These are phyloP conservation scores for Prosapia bicincta DNA, from an alignment of 2,888 invertebrate species.

Conservation along the genomic window DNA sequence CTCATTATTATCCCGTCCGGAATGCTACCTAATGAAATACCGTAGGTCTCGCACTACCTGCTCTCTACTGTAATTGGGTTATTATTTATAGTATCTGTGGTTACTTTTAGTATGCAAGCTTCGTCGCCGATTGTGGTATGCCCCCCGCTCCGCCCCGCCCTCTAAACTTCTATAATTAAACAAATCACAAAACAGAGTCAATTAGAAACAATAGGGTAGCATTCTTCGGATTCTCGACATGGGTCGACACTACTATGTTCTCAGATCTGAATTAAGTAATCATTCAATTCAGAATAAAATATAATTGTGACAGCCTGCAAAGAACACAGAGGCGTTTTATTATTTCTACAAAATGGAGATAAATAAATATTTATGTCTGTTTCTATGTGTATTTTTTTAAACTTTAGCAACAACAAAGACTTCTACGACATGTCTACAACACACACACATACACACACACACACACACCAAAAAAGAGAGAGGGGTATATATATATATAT, in stretches of 20 bases:
- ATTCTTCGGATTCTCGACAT: not conserved
- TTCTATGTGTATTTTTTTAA: too few relatives aligned
- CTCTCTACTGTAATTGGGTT: not conserved
- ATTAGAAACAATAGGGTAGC: not conserved
- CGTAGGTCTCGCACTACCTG: not conserved
- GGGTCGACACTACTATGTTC: not conserved
- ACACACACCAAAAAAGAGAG: too few relatives aligned
- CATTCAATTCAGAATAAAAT: too few relatives aligned
- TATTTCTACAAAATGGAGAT: too few relatives aligned
- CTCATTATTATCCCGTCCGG: not conserved
- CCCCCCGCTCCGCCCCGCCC: not conserved
- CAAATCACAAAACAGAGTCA: not conserved
- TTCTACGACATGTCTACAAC: too few relatives aligned
- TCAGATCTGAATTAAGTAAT: not conserved
- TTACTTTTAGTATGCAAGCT: not conserved
- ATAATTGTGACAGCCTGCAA: too few relatives aligned
- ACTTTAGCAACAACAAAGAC: too few relatives aligned
- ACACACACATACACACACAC: too few relatives aligned
- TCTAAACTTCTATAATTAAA: not conserved
- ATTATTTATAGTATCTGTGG: not conserved
- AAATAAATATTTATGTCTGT: too few relatives aligned
- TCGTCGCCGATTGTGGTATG: not conserved
- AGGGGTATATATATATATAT: too few relatives aligned
- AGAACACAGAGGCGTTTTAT: too few relatives aligned
- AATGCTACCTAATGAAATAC: constrained; percentile 1